Conservation (phyloP, 2,113 vertebrate species). For the Stictonetta naevosa region DNA sequence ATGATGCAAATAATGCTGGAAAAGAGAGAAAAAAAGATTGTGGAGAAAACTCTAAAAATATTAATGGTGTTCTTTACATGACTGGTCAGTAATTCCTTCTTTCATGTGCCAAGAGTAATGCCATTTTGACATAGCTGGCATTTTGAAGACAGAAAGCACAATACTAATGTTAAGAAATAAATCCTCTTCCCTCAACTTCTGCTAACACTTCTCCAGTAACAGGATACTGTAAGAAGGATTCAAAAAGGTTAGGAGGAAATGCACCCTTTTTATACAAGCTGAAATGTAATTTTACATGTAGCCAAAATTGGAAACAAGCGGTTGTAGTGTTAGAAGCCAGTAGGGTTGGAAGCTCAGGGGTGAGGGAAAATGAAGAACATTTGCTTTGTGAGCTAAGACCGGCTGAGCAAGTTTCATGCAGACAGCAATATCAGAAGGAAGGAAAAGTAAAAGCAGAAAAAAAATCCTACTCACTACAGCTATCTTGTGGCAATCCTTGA, state of each 20-base stretch:
- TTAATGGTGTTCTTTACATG: background rate
- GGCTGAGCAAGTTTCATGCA: background rate
- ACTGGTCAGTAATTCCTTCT: background rate
- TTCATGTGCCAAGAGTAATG: background rate
- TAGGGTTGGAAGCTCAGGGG: background rate
- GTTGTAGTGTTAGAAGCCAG: background rate
- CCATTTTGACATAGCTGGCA: background rate
- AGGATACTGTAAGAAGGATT: background rate
- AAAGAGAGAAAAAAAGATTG: background rate
- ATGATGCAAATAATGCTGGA: background rate
- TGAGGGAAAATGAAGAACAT: background rate
- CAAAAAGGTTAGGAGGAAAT: background rate
- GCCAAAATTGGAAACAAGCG: background rate
- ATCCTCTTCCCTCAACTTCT: background rate
- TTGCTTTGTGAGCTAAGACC: background rate
- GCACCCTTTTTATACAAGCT: background rate
- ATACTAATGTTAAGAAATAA: background rate
- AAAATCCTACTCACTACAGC: background rate
- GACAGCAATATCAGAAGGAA: background rate
- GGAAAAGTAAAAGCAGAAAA: background rate
- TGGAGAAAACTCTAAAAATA: background rate
- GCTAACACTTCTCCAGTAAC: background rate
- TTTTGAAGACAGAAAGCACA: background rate
- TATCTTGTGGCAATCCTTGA: background rate
- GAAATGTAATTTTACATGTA: background rate